These are phyloP conservation scores for Drosophila ogumai DNA, from an alignment of 1,140 invertebrate species.

Conservation along the genomic window DNA sequence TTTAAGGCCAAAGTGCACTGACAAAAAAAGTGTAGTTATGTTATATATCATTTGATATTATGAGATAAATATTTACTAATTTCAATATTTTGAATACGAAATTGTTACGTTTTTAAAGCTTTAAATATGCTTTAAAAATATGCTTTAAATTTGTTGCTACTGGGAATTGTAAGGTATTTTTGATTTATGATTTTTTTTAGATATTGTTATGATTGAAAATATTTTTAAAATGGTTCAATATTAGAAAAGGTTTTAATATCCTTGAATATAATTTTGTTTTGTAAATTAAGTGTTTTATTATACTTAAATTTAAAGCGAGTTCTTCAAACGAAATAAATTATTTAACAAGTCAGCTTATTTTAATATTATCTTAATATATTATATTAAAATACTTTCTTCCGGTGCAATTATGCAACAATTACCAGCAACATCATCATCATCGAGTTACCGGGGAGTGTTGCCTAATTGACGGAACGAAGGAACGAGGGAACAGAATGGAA, in stretches of 20 bases:
- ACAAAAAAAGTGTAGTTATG: neutral
- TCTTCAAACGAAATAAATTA: no score
- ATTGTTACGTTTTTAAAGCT: neutral
- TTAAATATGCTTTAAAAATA: neutral
- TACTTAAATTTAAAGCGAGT: no score
- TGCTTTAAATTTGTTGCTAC: neutral
- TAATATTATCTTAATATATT: no score
- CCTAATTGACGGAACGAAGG: slow-evolving; percentile 43
- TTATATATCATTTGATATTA: neutral
- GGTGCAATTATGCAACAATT: slow-evolving; percentile 45
- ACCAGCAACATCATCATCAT: slow-evolving; percentile 21
- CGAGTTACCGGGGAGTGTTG: slow-evolving; percentile 38
- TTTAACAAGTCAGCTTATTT: no score
- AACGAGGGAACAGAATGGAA: slow-evolving; percentile 7
- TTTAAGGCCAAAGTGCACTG: slow-evolving; percentile 1
- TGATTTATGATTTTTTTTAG: no score
- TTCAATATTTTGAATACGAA: neutral
- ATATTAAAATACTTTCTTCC: neutral
- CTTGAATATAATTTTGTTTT: neutral
- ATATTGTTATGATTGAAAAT: no score
- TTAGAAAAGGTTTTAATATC: neutral
- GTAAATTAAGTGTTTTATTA: neutral
- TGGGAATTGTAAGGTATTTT: neutral
- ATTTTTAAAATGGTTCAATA: neutral
- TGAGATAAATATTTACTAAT: neutral